Evolutionary conservation across 2,888 invertebrate species (phyloP).

Genomic region (Petrolisthes manimaculis): DNA sequence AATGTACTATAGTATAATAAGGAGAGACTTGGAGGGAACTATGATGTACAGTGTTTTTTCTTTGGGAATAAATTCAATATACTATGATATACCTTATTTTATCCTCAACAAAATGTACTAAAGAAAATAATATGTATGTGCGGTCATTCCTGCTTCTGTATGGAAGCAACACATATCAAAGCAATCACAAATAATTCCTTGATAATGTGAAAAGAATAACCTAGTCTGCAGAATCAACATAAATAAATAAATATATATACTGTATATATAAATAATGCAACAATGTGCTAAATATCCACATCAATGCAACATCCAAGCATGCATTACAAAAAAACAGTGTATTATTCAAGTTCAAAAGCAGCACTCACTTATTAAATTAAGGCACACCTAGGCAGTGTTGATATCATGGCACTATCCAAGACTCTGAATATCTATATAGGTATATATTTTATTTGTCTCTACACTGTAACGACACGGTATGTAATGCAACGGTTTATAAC

Average conservation of each 20-base stretch:
- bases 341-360: constrained; percentile 28
- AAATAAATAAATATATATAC: not conserved
- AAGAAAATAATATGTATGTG: no score
- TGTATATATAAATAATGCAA: not conserved
- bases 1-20: no score
- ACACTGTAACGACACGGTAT: not conserved
- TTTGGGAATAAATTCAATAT: no score
- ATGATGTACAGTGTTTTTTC: no score
- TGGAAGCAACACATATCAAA: no score
- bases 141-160: no score
- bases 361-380: not conserved
- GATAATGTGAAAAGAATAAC: not conserved
- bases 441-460: not conserved
- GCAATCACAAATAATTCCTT: no score
- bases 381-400: constrained; percentile 43
- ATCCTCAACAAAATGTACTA: no score
- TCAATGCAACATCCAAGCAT: constrained; percentile 31
- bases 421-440: constrained; percentile 35
- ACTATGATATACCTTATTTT: no score
- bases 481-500: not conserved
- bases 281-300: constrained; percentile 6
- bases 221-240: not conserved
- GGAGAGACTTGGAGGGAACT: no score
- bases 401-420: constrained; percentile 28
- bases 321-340: constrained; percentile 10